Evolutionary conservation across 2,797 vertebrate genomes (phyloP).

Genomic region (Glyptemys insculpta): DNA sequence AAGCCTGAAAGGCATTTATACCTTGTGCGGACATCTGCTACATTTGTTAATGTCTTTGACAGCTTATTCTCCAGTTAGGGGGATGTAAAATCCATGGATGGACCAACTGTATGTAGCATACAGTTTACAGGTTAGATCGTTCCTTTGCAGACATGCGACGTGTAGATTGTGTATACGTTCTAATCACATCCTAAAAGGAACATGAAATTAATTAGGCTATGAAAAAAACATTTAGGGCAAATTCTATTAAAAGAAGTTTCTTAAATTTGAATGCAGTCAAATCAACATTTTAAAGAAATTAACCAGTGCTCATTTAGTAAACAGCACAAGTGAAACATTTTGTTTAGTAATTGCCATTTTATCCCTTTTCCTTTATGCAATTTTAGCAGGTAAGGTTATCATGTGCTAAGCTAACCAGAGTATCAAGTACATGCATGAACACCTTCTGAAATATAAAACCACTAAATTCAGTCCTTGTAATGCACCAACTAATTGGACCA

Average conservation of each 20-base stretch:
- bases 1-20: not conserved
- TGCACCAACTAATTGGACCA: not conserved
- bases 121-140: slow-evolving; percentile 88
- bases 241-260: not conserved
- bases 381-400: not conserved
- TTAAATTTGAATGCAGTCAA: not conserved
- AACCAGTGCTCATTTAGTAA: not conserved
- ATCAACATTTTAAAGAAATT: not conserved
- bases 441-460: not conserved
- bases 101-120: not conserved
- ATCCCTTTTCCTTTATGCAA: not conserved
- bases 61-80: not conserved
- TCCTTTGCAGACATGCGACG: slow-evolving; percentile 78
- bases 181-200: slow-evolving; percentile 82
- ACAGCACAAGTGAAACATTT: not conserved
- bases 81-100: not conserved
- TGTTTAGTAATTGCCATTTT: not conserved
- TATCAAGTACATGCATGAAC: not conserved
- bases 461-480: not conserved
- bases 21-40: not conserved
- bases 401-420: not conserved
- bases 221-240: not conserved
- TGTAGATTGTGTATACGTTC: slow-evolving; percentile 82
- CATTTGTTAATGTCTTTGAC: not conserved
- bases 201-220: not conserved